Base-by-base conservation (phyloP, 2,888 invertebrate species). In the Synanthedon formicaeformis region DNA sequence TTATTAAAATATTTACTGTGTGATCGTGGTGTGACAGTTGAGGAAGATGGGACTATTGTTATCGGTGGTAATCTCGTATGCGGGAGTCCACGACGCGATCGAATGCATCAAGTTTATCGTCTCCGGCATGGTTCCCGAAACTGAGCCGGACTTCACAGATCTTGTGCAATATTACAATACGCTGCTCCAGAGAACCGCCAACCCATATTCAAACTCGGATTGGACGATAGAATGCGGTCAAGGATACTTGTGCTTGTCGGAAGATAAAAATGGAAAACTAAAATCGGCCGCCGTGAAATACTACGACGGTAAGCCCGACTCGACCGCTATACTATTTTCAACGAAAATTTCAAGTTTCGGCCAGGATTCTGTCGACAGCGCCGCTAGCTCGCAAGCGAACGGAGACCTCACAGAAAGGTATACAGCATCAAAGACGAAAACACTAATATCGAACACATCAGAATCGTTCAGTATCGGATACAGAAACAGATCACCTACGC, bases 41-140 rank as follows among this genome's bases (percentile, higher is more conserved):
- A 34, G 34, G 60, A 69, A 67, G 70, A 92, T 95, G 92, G 94
- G 94, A 70, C 88, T 94, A 62, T 77, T 94, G 66, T 79, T 95
- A 56, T 94, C 95, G 52, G 84, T 93, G 65, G 83, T 94, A 58
- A 90, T 94, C 58, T 89, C 92, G 58, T 94, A 93, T 76, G 91
- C 93, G 58, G 94, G 95, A 57, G 90, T 92, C 34, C 70, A 92
- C 63, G 94, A 95, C 75, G 88, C 92, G 49, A 66, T 91, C 53
- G 89, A 91, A 55, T 90, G 91, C 64, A 73, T 89, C 63, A 77
- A 78, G 56, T 88, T 89, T 63, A 79, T 91, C 49, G 65, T 84
- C 51, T 79, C 80, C 60, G 87, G 89, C 51, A 61, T 87, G 58
- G 53, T 87, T 41, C 86, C 87, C n/a, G 66, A 71, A 48, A 67